Evolutionary conservation across 2,113 vertebrate genomes (phyloP).

Genomic region (Connochaetes taurinus): DNA sequence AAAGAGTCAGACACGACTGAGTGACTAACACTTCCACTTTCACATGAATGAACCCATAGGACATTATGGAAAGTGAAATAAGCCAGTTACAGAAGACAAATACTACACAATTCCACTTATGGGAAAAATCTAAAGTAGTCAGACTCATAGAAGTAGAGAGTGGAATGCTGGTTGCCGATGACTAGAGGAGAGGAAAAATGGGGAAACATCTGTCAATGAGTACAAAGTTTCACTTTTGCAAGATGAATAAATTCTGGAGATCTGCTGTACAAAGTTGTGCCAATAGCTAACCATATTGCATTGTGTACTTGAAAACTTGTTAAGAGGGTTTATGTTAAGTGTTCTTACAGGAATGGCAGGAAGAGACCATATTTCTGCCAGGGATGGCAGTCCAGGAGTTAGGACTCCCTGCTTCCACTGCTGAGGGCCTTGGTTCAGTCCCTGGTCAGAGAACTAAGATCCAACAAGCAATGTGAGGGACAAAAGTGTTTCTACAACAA

Average conservation of each 20-base stretch:
- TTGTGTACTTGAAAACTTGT: not conserved
- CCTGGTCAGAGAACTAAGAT: not conserved
- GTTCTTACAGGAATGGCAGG: not conserved
- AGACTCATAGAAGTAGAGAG: not conserved
- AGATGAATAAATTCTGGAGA: not conserved
- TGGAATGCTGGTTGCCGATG: not conserved
- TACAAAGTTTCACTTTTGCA: not conserved
- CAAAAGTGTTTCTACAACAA: not conserved
- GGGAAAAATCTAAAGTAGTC: not conserved
- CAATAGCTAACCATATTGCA: not conserved
- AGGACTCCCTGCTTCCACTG: not conserved
- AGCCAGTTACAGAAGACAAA: not conserved
- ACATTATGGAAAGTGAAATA: not conserved
- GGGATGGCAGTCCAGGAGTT: not conserved
- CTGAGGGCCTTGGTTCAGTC: not conserved
- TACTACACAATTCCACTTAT: not conserved
- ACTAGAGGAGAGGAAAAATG: not conserved
- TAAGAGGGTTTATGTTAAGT: not conserved
- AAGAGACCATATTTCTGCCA: no score
- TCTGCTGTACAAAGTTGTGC: not conserved
- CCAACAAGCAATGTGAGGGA: not conserved
- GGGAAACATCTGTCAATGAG: not conserved
- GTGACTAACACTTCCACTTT: not conserved
- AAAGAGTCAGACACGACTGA: not conserved
- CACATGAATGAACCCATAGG: not conserved